Base-by-base conservation (phyloP, 2,797 vertebrate genomes). In the Hybognathus amarus region DNA sequence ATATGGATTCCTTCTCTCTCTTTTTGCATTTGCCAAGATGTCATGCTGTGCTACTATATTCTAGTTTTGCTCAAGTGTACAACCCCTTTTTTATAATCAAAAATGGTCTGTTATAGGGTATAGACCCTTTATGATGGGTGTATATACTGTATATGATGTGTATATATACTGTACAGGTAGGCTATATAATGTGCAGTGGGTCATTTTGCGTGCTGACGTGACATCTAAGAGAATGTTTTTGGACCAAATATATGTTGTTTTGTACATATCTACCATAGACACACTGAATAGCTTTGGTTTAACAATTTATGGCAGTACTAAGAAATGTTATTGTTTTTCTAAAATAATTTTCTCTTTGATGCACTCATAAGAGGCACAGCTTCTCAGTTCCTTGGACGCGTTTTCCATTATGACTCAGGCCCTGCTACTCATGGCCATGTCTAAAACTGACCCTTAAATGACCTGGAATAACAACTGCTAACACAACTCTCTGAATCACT, bases 391-490 rank as follows among this genome's bases (percentile, higher is more conserved):
- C 33, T 45, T 54, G n/a, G 22, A n/a, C 0, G 1, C 54, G 36
- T 81, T 63, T 73, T 9, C 42, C 50, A 56, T 42, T 63, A n/a
- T 64, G 71, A 85, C 82, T 85, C 33, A 36, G 33, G 33, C 33
- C 33, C 33, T 36, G 33, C 33, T 36, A 36, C 33, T 36, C 67
- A 63, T 82, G 74, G 74, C 68, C 75, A 40, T 83, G 67, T 27
- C 66, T 80, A 80, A 82, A 80, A 70, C 69, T 82, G 80, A 83
- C 78, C 86, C 77, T 61, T 9, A 20, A n/a, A 38, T 77, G 66
- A 76, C 82, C 82, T 67, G 77, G 45, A 87, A 85, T 85, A 84
- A 70, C 80, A 69, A 73, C 61, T 77, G 77, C 76, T 82, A 82
- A 54, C 75, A 36, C 76, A 79, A 40, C 38, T 27, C 67, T 4